A percentile compares a stretch with the other conserved stretches of the same genome.
phyloP scores from a whole-genome alignment of 2,888 invertebrate genomes.

The Oscheius myriophilus region DNA sequence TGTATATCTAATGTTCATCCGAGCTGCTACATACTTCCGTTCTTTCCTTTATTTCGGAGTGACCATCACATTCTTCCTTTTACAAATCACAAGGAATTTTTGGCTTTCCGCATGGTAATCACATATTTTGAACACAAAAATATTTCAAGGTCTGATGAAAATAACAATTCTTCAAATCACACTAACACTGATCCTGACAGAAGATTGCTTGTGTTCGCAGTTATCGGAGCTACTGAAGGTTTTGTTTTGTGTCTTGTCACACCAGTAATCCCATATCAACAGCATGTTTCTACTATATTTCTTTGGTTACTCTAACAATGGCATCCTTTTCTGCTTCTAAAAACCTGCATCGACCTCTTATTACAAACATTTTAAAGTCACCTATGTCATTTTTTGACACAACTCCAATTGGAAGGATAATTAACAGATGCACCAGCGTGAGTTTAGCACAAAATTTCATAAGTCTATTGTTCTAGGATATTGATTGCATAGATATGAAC shows the following conservation, averaged over 20 bases:
- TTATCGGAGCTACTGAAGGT: too few relatives aligned
- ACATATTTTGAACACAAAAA: background rate
- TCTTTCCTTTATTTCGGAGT: constrained; percentile 83
- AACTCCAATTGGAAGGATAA: constrained; percentile 65
- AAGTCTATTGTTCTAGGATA: constrained; percentile 46
- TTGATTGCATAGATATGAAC: constrained; percentile 66
- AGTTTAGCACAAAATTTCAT: background rate
- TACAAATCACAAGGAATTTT: constrained; percentile 56
- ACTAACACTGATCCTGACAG: too few relatives aligned
- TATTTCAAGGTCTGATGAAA: too few relatives aligned
- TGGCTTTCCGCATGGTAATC: constrained; percentile 66
- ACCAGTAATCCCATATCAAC: too few relatives aligned
- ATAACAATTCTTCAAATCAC: too few relatives aligned
- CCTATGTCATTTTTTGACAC: constrained; percentile 69
- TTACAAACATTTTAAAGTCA: constrained; percentile 62
- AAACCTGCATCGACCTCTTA: constrained; percentile 64
- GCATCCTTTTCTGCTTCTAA: too few relatives aligned
- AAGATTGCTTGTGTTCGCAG: too few relatives aligned
- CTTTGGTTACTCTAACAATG: too few relatives aligned
- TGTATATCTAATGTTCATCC: constrained; percentile 88
- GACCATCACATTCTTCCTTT: constrained; percentile 74
- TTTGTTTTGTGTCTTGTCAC: too few relatives aligned
- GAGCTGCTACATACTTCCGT: constrained; percentile 83
- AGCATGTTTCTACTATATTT: too few relatives aligned
- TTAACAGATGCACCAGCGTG: constrained; percentile 64